A percentile compares a stretch with the other conserved stretches of the same genome.
phyloP scores from a whole-genome alignment of 2,797 vertebrate genomes.

The Phalanger gymnotis region DNA sequence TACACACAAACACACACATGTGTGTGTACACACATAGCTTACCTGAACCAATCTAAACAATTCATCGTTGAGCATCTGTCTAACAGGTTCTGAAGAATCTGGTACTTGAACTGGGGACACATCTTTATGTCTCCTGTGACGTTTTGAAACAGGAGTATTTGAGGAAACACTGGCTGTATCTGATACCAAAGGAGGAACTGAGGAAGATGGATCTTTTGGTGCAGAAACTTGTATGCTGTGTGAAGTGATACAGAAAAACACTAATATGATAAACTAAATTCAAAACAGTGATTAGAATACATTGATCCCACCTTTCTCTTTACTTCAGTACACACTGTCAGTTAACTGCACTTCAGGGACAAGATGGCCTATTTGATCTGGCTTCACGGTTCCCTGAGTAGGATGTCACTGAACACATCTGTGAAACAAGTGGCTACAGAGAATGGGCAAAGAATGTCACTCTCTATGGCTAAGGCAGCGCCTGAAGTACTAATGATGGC shows the following conservation, averaged over 20 bases:
- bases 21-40: slow-evolving; percentile 26
- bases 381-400: neutral
- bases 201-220: slow-evolving; percentile 55
- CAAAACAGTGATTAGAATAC: neutral
- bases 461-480: neutral
- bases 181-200: slow-evolving; percentile 64
- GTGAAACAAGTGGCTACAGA: slow-evolving; percentile 11
- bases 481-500: neutral
- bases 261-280: neutral
- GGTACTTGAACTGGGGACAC: slow-evolving; percentile 62
- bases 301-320: slow-evolving; percentile 1
- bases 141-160: slow-evolving; percentile 44
- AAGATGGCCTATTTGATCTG: neutral
- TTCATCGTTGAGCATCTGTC: slow-evolving; percentile 92
- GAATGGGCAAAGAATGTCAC: slow-evolving; percentile 18
- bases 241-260: slow-evolving; percentile 23
- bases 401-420: slow-evolving; percentile 18
- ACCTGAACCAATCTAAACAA: slow-evolving; percentile 96
- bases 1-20: neutral
- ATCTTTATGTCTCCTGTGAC: slow-evolving; percentile 41
- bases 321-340: neutral
- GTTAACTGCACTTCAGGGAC: neutral
- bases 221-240: slow-evolving; percentile 60
- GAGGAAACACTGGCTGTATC: slow-evolving; percentile 59
- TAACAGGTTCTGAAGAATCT: slow-evolving; percentile 81